These are phyloP conservation scores for Stichopus chloronotus DNA, from an alignment of 35 echinoderm and acorn worm genomes.

Conservation along the genomic window DNA sequence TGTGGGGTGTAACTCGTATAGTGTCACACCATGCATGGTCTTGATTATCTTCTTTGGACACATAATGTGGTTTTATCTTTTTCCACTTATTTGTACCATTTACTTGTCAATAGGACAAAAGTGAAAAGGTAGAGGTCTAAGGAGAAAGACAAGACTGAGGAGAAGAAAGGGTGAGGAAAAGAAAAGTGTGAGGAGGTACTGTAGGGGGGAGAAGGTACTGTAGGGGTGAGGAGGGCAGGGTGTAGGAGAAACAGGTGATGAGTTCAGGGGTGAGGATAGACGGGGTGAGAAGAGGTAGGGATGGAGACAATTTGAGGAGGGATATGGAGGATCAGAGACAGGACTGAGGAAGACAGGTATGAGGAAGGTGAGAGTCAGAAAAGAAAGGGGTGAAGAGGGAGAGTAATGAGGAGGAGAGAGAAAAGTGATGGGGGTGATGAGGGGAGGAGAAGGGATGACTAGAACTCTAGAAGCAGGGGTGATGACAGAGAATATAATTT, in stretches of 20 bases:
- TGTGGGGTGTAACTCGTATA: no score
- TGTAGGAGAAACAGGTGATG: background rate
- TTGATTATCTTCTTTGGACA: no score
- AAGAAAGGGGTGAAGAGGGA: background rate
- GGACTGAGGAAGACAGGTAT: background rate
- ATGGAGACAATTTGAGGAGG: background rate
- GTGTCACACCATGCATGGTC: no score
- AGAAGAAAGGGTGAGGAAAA: background rate
- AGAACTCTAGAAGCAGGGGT: no score
- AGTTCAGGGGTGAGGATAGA: background rate
- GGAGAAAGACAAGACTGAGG: background rate
- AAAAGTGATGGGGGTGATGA: background rate
- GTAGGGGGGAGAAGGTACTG: no score
- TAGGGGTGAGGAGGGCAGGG: background rate
- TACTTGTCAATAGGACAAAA: background rate
- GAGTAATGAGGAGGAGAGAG: background rate
- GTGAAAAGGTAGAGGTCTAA: background rate
- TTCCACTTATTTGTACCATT: no score
- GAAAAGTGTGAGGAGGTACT: background rate
- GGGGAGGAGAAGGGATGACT: no score
- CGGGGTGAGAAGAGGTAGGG: background rate
- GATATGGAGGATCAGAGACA: background rate
- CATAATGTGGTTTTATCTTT: no score
- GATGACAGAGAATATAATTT: no score
- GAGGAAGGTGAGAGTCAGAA: background rate